Evolutionary conservation across 2,888 invertebrate species (phyloP), one percentile per base, ranked within the genome.

Genomic region (Latrodectus hesperus): DNA sequence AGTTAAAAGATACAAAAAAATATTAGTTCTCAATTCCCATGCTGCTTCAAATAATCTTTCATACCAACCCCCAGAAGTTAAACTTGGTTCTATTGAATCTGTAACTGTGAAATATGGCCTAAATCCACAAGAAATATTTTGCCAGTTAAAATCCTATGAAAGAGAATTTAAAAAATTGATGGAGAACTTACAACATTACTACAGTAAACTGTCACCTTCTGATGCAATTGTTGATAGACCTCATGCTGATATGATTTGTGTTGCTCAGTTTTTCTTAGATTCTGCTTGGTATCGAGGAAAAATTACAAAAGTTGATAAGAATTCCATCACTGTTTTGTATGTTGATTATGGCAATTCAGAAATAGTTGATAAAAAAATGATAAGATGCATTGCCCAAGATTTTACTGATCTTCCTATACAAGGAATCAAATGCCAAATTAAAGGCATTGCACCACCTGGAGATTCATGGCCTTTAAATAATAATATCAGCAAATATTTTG

Each of bases 211-310:
- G 2, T 38, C 76, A n/a, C 52, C 70, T 38, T 17, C 49, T 0
- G 86, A 80, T 55, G 78, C 74, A 11, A 3, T 74, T 3, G 67
- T 90, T 16, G 85, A 87, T 38, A 55, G 85, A 64, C 79, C 88
- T 5, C 71, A 79, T 38, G 70, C 49, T 10, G 86, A 76, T 1
- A 82, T 72, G 72, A 72, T 88, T 49, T 90, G 90, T 79, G 83
- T 85, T 53, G 88, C 88, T 17, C 85, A 91, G 81, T 92, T 90
- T 83, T 90, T 90, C 65, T 90, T 90, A 68, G 92, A 92, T 90
- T 88, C 89, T 12, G 89, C 83, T 8, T 92, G 92, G 92, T 92
- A 92, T 87, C 89, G 92, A 82, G 92, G 91, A 10, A 52, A 84
- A 67, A 85, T 90, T 11, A 67, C 80, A n/a, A 80, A 71, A 17